Conservation (phyloP, 2,797 vertebrate genomes). For the Pantherophis vulpinus region DNA sequence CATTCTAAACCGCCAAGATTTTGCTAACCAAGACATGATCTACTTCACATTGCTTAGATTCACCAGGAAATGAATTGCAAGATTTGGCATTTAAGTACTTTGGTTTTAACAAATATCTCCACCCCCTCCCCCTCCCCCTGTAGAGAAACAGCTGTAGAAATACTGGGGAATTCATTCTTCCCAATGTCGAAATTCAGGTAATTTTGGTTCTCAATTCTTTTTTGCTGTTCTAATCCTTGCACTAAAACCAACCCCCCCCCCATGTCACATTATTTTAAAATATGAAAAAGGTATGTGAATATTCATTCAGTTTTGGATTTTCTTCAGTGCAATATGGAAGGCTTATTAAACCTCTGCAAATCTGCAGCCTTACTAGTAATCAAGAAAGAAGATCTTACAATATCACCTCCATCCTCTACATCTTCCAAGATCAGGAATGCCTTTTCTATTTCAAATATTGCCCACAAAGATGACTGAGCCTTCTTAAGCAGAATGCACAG, state of each 20-base stretch:
- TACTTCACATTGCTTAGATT: not conserved
- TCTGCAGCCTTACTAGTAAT: not conserved
- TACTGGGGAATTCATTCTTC: not conserved
- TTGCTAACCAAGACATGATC: not conserved
- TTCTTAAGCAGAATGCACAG: accelerated
- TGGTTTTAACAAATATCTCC: not conserved
- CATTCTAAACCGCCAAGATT: not conserved
- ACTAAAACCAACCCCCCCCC: not conserved
- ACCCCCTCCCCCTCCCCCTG: not conserved
- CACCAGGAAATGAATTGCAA: not conserved
- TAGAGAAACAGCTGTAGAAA: not conserved
- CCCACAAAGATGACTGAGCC: not conserved
- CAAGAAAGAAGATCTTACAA: not conserved
- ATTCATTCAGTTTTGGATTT: not conserved
- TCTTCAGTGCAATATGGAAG: not conserved
- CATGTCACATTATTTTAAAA: not conserved
- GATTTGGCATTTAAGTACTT: not conserved
- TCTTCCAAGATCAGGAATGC: not conserved
- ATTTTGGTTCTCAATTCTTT: not conserved
- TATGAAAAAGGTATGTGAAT: not conserved
- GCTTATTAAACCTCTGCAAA: not conserved
- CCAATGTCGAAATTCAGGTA: not conserved
- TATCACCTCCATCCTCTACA: not conserved
- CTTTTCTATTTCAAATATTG: not conserved
- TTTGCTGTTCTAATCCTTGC: not conserved